Base-by-base conservation (phyloP, 2,888 invertebrate genomes). In the Drosophila pullipes region DNA sequence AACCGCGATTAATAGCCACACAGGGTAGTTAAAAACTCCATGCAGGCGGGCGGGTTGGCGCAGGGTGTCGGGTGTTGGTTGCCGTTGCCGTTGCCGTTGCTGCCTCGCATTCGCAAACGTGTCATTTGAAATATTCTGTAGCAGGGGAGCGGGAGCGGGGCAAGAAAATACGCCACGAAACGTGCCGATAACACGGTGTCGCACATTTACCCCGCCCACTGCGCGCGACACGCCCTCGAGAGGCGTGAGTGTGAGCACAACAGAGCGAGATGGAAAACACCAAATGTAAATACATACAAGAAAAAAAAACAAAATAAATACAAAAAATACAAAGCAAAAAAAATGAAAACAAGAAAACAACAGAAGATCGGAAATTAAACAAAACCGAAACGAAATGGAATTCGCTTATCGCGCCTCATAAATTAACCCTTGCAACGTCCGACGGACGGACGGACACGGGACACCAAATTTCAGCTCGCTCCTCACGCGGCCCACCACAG, bases 171-270 rank as follows among this genome's bases (percentile, higher is more conserved):
- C 81, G 79, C 76, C 82, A 77, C 79, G 75, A 91, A 91, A 91
- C 91, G 91, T 91, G 91, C 91, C 91, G 91, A 91, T 91, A 91
- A 91, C 89, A 85, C 83, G 84, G 88, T 89, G 83, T 84, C 81
- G 91, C 84, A 84, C 78, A 85, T 85, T 84, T 80, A 74, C 69
- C 76, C 83, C 74, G 52, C 64, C 72, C 50, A 30, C 52, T 35
- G 50, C 49, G 9, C 11, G 37, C 41, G 61, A 49, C 71, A 69
- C 80, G 74, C 82, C 75, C 69, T 69, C 67, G 16, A 49, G 47
- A 50, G 49, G 54, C 53, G 28, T 35, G 53, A 49, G 25, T 22
- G 60, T 16, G 33, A 35, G 59, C 10, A 59, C 31, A 31, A 37
- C 37, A 47, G 33, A 28, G 65, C 59, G 22, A 49, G 58, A 58